phyloP scores from a whole-genome alignment of 2,113 vertebrate genomes.

The Meleagris gallopavo region DNA sequence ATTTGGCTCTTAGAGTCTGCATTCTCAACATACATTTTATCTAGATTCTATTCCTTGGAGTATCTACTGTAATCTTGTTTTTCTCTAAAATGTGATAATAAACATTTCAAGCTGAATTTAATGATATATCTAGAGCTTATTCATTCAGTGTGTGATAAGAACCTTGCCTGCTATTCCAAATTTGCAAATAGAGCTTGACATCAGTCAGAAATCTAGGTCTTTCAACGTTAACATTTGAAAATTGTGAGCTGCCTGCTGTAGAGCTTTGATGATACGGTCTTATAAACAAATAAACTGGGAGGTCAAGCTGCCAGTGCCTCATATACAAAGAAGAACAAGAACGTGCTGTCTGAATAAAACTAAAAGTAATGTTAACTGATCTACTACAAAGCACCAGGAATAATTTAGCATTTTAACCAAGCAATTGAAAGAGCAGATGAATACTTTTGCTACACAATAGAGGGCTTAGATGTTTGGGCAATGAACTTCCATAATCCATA shows the following conservation, averaged over 20 bases:
- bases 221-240: conserved; percentile 69
- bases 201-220: conserved; percentile 64
- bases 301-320: conserved; percentile 62
- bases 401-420: conserved; percentile 75
- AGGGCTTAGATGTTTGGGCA: conserved; percentile 26
- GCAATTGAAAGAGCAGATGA: conserved; percentile 52
- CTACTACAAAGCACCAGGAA: conserved; percentile 69
- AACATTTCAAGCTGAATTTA: conserved; percentile 54
- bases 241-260: conserved; percentile 51
- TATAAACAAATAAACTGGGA: conserved; percentile 69
- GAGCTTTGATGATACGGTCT: conserved; percentile 64
- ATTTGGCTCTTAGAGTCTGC: conserved; percentile 18
- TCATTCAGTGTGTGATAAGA: conserved; percentile 51
- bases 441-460: conserved; percentile 53
- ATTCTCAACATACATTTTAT: conserved; percentile 44
- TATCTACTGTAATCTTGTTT: conserved; percentile 61
- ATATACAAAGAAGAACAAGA: conserved; percentile 64
- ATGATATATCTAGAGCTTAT: conserved; percentile 57
- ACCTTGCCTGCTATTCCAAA: conserved; percentile 35
- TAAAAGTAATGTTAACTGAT: conserved; percentile 70
- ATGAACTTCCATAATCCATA: conserved; percentile 29
- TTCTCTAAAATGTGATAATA: conserved; percentile 45
- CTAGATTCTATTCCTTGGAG: conserved; percentile 47
- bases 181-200: conserved; percentile 59
- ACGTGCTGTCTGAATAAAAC: conserved; percentile 68